These are phyloP conservation scores for Pelosia muscerda DNA, from an alignment of 2,888 invertebrate species.

Conservation along the genomic window DNA sequence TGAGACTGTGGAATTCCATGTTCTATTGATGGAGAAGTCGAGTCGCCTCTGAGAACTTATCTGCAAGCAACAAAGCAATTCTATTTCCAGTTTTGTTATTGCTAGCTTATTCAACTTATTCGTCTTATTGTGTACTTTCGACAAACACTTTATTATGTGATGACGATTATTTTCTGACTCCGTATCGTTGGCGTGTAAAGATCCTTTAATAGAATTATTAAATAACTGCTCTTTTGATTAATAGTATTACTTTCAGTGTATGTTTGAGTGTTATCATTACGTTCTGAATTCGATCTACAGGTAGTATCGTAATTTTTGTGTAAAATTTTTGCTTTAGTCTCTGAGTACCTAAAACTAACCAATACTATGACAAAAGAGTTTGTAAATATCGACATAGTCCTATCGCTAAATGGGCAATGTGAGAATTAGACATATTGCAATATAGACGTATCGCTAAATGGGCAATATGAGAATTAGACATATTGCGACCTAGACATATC, in stretches of 20 bases:
- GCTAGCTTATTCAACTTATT: not conserved
- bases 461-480: no score
- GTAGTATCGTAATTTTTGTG: not conserved
- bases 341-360: no score
- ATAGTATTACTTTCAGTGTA: not conserved
- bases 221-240: not conserved
- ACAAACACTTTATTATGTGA: not conserved
- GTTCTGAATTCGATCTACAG: not conserved
- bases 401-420: no score
- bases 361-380: no score
- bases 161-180: not conserved
- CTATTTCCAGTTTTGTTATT: not conserved
- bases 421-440: no score
- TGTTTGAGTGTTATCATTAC: not conserved
- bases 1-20: constrained; percentile 11
- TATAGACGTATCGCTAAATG: no score
- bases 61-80: constrained; percentile 8
- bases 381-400: no score
- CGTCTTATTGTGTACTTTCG: not conserved
- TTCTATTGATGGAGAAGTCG: not conserved
- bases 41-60: not conserved
- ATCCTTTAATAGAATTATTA: not conserved
- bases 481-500: no score
- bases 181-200: not conserved
- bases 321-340: no score